Evolutionary conservation across 2,797 vertebrate species (phyloP), one percentile per base, ranked within the genome.

Genomic region (Sebastes glaucus): DNA sequence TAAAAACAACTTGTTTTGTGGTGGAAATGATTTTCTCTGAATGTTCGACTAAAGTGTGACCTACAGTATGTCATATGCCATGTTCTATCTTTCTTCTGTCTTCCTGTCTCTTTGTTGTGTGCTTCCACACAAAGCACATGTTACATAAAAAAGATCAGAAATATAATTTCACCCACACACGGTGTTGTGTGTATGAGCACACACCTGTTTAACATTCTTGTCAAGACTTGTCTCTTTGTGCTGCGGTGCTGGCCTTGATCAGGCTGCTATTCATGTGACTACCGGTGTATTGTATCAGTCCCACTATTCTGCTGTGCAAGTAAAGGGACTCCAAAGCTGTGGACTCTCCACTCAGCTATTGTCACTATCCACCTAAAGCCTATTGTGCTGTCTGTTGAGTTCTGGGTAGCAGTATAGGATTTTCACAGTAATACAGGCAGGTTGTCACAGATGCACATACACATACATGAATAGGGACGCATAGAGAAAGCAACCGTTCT

Each of bases 181-280:
- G 6, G 2, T 56, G 60, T 7, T 16, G 22, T 52, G 18, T n/a
- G 4, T 23, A 25, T 35, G 46, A 81, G 46, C 27, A 14, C 62
- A 76, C 69, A 77, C 71, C 61, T 74, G 42, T 83, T 76, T 74
- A 71, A 63, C 70, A 78, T 79, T 83, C 78, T 30, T 76, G 57
- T 67, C 35, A 27, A 60, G 25, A 56, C 57, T 27, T 66, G 55
- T 71, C 33, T 82, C 73, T 77, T 72, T 66, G 49, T 79, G 68
- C 49, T 56, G 32, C 22, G 11, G 9, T 46, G 27, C 35, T 61
- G 72, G 77, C 77, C 81, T 90, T 82, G 83, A 80, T 82, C 76
- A 38, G 10, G 67, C 42, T 74, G 74, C 67, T 76, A 56, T 84
- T 66, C 76, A 78, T 68, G 57, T 61, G 64, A 74, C 28, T 65